Percentiles rank a stretch among this genome's conserved stretches.
These are phyloP conservation scores for Notospermus geniculatus DNA, from an alignment of 1,140 invertebrate species.

Conservation along the genomic window DNA sequence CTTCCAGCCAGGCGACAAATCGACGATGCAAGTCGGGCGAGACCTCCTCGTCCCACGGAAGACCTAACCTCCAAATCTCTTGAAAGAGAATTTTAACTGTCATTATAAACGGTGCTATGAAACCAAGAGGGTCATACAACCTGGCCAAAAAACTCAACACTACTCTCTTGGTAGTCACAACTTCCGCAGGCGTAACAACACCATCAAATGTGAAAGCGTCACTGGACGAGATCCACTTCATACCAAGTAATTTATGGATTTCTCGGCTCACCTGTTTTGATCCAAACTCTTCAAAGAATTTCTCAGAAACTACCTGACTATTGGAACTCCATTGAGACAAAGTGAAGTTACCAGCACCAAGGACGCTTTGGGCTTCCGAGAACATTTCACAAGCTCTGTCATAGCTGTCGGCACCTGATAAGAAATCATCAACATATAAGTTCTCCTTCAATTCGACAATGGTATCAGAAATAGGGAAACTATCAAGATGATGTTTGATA, in stretches of 20 bases:
- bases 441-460: conserved; percentile 36
- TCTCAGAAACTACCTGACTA: not conserved
- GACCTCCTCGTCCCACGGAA: not conserved
- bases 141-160: not conserved
- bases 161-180: conserved; percentile 4
- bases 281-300: not conserved
- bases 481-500: conserved; percentile 34
- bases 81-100: not conserved
- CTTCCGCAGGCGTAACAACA: not conserved
- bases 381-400: conserved; percentile 38
- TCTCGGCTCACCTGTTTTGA: not conserved
- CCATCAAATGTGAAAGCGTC: conserved; percentile 9
- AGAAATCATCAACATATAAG: conserved; percentile 58
- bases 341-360: not conserved
- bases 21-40: not conserved
- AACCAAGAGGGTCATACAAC: conserved; percentile 9
- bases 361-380: not conserved
- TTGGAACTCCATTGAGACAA: not conserved
- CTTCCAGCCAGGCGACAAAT: too few species aligned
- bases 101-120: not conserved
- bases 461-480: conserved; percentile 25
- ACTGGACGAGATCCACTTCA: not conserved
- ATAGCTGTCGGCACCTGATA: conserved; percentile 43
- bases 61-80: not conserved
- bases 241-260: not conserved